Percentiles rank a stretch among this genome's conserved stretches.
Conservation (phyloP, 2,113 vertebrate genomes). For the Mirounga angustirostris region DNA sequence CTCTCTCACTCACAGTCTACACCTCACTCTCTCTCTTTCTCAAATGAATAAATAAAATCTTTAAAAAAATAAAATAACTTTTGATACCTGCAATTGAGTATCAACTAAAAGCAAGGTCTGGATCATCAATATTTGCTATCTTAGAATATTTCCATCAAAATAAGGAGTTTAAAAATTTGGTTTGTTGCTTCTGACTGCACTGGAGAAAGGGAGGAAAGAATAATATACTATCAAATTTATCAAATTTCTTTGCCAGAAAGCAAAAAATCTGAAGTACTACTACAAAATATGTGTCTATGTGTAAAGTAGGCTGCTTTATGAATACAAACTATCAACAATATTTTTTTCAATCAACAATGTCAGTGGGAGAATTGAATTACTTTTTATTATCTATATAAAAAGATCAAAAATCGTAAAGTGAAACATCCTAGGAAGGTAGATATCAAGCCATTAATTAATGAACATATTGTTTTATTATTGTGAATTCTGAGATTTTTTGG, state of each 20-base stretch:
- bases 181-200: neutral
- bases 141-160: neutral
- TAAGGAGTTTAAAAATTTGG: neutral
- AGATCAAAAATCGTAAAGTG: neutral
- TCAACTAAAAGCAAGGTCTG: neutral
- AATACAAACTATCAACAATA: neutral
- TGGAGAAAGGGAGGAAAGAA: neutral
- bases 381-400: neutral
- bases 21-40: neutral
- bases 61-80: neutral
- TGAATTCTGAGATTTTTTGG: neutral
- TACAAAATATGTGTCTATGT: neutral
- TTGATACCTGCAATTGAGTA: neutral
- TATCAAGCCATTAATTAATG: neutral
- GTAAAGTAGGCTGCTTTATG: neutral
- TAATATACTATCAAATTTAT: neutral
- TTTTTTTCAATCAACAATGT: neutral
- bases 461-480: neutral
- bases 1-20: neutral
- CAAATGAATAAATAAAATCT: neutral
- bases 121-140: neutral
- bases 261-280: neutral
- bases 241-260: neutral
- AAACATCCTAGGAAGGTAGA: neutral
- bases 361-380: neutral